phyloP scores from a whole-genome alignment of 2,888 invertebrate species.

The Agrotis segetum region DNA sequence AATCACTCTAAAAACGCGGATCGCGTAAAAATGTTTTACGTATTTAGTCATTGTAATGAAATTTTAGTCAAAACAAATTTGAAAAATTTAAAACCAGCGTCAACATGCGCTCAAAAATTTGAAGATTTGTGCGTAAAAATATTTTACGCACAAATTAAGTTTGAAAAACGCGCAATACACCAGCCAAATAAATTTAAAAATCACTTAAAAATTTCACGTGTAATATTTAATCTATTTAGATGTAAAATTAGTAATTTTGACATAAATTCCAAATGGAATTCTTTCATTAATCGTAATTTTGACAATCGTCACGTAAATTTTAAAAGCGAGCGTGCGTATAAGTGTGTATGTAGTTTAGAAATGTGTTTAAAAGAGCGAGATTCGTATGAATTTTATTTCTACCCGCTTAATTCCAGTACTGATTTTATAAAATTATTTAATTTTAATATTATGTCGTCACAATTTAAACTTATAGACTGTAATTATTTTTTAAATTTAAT shows the following conservation, averaged over 20 bases:
- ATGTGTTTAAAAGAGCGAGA: constrained; percentile 75
- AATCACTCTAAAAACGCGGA: background rate
- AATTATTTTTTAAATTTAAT: constrained; percentile 70
- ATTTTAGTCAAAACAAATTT: constrained; percentile 24
- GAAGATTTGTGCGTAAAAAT: background rate
- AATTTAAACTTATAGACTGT: constrained; percentile 72
- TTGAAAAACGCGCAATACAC: constrained; percentile 12
- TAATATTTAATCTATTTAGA: constrained; percentile 30
- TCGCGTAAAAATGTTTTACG: background rate
- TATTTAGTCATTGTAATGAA: background rate
- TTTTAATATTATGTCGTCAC: constrained; percentile 66
- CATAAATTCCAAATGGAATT: background rate
- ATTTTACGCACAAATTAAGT: constrained; percentile 11
- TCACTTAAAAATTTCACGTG: constrained; percentile 14
- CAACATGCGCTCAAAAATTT: constrained; percentile 20
- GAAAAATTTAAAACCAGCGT: background rate
- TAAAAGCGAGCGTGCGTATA: constrained; percentile 64
- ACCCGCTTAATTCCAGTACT: constrained; percentile 84
- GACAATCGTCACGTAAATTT: constrained; percentile 24
- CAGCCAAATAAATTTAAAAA: constrained; percentile 35
- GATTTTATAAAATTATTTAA: constrained; percentile 74
- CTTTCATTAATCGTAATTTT: background rate
- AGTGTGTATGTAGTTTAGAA: constrained; percentile 67
- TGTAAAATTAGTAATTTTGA: constrained; percentile 50
- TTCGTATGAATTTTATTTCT: constrained; percentile 69